Conservation (phyloP, 2,888 invertebrate genomes). For the Eulithis testata region DNA sequence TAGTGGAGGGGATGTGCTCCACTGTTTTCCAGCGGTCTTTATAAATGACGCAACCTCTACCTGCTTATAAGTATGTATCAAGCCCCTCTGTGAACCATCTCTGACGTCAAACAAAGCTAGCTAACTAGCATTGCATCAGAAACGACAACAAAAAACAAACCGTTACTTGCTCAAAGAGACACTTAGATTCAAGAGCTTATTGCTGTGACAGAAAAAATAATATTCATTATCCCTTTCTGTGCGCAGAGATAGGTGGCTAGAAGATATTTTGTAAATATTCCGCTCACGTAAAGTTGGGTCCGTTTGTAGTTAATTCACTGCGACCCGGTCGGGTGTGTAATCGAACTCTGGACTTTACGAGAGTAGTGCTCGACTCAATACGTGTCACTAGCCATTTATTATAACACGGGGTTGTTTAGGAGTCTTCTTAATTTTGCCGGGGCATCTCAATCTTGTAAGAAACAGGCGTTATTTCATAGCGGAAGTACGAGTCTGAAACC, state of each 20-base stretch:
- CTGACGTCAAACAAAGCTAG: background rate
- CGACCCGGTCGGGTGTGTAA: conserved; percentile 64
- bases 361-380: conserved; percentile 56
- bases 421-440: conserved; percentile 49
- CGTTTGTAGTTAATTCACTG: conserved; percentile 69
- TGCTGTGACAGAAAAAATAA: conserved; percentile 42
- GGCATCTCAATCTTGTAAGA: conserved; percentile 31
- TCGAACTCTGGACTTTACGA: conserved; percentile 69
- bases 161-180: conserved; percentile 10
- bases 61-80: no score
- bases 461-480: conserved; percentile 15
- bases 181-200: conserved; percentile 31
- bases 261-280: conserved; percentile 62
- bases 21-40: no score
- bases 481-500: background rate
- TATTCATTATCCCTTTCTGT: conserved; percentile 51
- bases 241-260: conserved; percentile 45
- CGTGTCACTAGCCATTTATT: conserved; percentile 58
- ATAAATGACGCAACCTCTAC: no score
- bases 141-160: background rate
- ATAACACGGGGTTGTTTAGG: conserved; percentile 57
- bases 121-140: background rate
- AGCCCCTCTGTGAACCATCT: background rate
- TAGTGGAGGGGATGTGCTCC: no score
- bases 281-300: conserved; percentile 60